Conservation (phyloP, 2,797 vertebrate species). For the Premnoplex brunnescens region DNA sequence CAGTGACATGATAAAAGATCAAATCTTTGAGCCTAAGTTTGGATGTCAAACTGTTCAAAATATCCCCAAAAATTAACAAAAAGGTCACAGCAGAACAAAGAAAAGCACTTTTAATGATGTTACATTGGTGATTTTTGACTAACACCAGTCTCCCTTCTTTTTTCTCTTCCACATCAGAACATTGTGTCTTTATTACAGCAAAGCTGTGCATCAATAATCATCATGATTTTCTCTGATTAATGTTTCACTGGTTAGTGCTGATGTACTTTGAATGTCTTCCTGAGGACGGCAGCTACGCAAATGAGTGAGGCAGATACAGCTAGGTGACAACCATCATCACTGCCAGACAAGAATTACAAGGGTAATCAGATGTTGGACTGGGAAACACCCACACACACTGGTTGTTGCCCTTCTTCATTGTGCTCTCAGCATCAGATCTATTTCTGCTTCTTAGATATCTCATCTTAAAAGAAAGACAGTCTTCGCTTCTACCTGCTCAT, state of each 20-base stretch:
- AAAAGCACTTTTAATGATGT: neutral
- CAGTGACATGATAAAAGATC: neutral
- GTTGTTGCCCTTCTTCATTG: neutral
- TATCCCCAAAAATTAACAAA: neutral
- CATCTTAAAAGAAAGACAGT: neutral
- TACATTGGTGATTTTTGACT: fast-evolving
- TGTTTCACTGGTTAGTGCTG: neutral
- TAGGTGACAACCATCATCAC: neutral
- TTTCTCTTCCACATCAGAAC: neutral
- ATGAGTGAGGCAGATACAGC: neutral
- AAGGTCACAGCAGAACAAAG: neutral
- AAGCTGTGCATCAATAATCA: neutral
- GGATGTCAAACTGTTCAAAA: neutral
- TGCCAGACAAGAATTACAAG: neutral
- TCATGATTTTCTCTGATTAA: neutral
- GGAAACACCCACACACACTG: fast-evolving
- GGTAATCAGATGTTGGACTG: neutral
- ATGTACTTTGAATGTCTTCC: fast-evolving
- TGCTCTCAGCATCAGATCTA: neutral
- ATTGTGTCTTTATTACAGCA: neutral
- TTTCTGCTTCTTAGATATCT: neutral
- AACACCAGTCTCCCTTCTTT: neutral
- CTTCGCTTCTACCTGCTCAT: neutral
- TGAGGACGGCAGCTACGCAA: neutral
- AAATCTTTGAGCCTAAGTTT: neutral